Evolutionary conservation across 1,140 invertebrate genomes (phyloP).

Genomic region (Drosophila lacteicornis): DNA sequence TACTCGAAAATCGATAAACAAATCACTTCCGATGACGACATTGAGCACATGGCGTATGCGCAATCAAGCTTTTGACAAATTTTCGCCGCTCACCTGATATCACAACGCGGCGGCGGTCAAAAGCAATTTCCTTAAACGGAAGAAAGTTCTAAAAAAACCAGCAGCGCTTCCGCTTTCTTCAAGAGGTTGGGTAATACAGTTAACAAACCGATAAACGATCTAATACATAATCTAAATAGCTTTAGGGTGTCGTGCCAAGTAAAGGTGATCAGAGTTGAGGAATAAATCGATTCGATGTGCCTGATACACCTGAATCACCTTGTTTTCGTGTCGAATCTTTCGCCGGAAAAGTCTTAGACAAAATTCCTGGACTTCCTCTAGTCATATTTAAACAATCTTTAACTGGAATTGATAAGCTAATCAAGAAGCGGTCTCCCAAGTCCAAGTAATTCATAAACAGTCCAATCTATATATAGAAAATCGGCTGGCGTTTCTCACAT

Average conservation of each 20-base stretch:
- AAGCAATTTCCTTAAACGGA: constrained; percentile 10
- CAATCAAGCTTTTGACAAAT: constrained; percentile 29
- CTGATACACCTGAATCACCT: not conserved
- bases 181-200: not conserved
- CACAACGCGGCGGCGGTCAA: not conserved
- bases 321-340: constrained; percentile 1
- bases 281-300: not conserved
- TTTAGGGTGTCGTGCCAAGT: no score
- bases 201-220: not conserved
- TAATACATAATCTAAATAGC: not conserved
- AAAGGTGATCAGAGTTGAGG: no score
- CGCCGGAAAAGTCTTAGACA: not conserved
- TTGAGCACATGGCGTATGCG: constrained; percentile 71
- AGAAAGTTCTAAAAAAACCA: not conserved
- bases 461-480: not conserved
- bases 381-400: constrained; percentile 3
- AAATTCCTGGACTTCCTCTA: not conserved
- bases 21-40: constrained; percentile 74
- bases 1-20: constrained; percentile 55
- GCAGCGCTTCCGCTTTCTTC: not conserved
- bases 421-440: not conserved
- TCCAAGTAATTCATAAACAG: not conserved
- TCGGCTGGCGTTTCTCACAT: constrained; percentile 1
- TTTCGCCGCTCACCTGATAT: not conserved
- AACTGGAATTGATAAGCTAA: not conserved